These are phyloP conservation scores for Aphelinus certus DNA, from an alignment of 1,140 invertebrate species.

Conservation along the genomic window DNA sequence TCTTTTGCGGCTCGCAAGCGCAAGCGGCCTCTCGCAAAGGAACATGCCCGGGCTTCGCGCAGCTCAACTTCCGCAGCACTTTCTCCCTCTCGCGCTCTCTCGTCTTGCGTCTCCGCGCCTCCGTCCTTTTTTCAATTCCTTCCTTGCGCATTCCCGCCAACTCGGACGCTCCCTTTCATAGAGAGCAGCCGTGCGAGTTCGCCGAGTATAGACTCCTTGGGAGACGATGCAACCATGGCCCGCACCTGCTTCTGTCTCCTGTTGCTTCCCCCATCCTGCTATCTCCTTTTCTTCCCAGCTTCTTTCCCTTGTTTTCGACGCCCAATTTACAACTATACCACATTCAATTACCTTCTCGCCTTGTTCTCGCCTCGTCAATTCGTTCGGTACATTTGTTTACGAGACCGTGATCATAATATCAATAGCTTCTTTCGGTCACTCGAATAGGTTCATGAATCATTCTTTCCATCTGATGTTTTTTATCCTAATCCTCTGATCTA, in stretches of 20 bases:
- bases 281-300: no score
- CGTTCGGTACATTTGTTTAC: no score
- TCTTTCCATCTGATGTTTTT: no score
- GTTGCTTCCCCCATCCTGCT: not conserved
- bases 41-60: not conserved
- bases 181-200: slow-evolving; percentile 4
- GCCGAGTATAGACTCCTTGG: not conserved
- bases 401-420: no score
- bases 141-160: not conserved
- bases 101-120: not conserved
- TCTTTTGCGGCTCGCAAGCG: not conserved
- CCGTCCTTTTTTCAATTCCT: not conserved
- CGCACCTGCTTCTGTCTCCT: not conserved
- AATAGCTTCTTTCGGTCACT: no score
- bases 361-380: no score
- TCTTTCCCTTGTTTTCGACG: no score
- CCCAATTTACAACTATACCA: no score
- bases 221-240: not conserved
- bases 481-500: no score
- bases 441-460: no score
- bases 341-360: no score
- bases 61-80: slow-evolving; percentile 5
- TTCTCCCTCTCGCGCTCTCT: not conserved
- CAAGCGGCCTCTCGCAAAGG: not conserved
- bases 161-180: not conserved